A percentile compares a stretch with the other conserved stretches of the same genome.
These are phyloP conservation scores for Apamea sordens DNA, from an alignment of 2,888 invertebrate species.

Conservation along the genomic window DNA sequence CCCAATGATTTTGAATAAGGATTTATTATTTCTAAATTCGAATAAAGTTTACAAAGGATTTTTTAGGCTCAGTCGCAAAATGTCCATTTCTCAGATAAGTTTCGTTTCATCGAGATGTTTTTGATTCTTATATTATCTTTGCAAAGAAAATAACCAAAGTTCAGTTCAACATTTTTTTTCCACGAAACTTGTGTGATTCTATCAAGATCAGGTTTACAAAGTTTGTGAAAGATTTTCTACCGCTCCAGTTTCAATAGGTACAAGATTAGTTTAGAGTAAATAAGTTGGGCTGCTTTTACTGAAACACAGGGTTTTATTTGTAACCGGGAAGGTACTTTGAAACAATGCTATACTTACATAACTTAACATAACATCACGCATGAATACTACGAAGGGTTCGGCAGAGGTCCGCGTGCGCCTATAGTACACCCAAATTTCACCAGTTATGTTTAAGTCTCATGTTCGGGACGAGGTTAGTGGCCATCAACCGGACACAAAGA, in stretches of 20 bases:
- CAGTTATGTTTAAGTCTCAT: background rate
- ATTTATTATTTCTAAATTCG: background rate
- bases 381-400: background rate
- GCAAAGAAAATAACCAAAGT: background rate
- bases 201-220: constrained; percentile 29
- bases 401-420: no score
- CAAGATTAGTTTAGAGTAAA: constrained; percentile 3
- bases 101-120: constrained; percentile 4
- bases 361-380: background rate
- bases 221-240: background rate
- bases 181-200: constrained; percentile 27
- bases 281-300: constrained; percentile 2
- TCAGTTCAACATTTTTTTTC: background rate
- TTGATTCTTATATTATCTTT: background rate
- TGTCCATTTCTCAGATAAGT: background rate
- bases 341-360: background rate
- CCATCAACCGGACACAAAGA: background rate
- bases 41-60: background rate
- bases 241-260: constrained; percentile 20
- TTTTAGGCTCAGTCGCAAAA: background rate
- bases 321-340: background rate
- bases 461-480: no score
- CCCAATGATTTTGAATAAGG: background rate
- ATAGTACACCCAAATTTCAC: background rate
- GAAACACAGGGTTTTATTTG: background rate